phyloP scores from a whole-genome alignment of 2,888 invertebrate genomes.

The Conistra vaccinii region DNA sequence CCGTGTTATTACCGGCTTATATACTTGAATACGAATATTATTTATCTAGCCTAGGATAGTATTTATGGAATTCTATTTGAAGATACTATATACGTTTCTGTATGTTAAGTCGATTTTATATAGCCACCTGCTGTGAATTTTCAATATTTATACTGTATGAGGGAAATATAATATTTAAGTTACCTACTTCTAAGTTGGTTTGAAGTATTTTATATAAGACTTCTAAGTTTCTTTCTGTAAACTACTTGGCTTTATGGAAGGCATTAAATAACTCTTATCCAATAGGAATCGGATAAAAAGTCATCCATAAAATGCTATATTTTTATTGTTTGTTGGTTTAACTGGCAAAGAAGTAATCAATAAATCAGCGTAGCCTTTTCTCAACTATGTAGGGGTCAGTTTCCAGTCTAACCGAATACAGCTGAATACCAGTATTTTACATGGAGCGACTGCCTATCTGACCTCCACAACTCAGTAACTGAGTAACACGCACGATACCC shows the following conservation, averaged over 20 bases:
- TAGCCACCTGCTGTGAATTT: not conserved
- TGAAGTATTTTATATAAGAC: not conserved
- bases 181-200: not conserved
- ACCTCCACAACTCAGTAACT: too few species aligned
- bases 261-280: not conserved
- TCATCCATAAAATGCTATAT: too few species aligned
- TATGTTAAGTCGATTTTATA: not conserved
- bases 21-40: conserved; percentile 28
- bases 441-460: too few species aligned
- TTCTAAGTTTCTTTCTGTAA: not conserved
- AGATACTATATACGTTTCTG: not conserved
- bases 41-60: conserved; percentile 12
- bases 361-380: too few species aligned
- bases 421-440: too few species aligned
- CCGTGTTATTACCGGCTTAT: conserved; percentile 43
- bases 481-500: too few species aligned
- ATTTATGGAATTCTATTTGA: conserved; percentile 25
- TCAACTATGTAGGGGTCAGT: too few species aligned
- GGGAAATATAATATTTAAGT: not conserved
- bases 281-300: too few species aligned
- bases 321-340: too few species aligned
- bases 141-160: not conserved
- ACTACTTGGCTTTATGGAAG: too few species aligned
- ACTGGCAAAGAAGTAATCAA: not conserved
- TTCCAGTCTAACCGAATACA: too few species aligned